Conservation (phyloP, 1,140 invertebrate genomes). For the Andrena cerasifolii region DNA sequence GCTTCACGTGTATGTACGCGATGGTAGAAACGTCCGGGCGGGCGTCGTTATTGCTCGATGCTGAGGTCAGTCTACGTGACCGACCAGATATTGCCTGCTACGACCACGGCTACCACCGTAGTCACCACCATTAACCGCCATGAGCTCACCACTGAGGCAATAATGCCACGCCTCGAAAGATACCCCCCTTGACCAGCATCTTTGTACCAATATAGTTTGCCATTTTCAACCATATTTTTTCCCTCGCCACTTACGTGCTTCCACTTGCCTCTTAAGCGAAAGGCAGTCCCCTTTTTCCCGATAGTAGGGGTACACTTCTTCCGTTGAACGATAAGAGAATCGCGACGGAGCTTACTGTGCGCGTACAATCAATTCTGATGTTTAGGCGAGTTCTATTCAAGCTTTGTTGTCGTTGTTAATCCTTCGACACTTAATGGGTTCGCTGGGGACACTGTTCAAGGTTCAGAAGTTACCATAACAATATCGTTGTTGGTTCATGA, state of each 20-base stretch:
- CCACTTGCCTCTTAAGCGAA: neutral
- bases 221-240: constrained; percentile 5
- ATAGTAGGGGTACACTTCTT: too few relatives aligned
- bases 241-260: neutral
- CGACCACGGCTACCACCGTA: constrained; percentile 65
- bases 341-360: too few relatives aligned
- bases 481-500: too few relatives aligned
- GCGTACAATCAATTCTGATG: too few relatives aligned
- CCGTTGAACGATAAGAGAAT: too few relatives aligned
- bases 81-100: constrained; percentile 77
- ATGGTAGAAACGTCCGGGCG: constrained; percentile 75
- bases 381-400: too few relatives aligned
- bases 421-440: too few relatives aligned
- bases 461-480: too few relatives aligned
- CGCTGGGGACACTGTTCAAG: too few relatives aligned
- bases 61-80: constrained; percentile 81
- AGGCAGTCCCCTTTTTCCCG: neutral
- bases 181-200: constrained; percentile 44
- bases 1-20: constrained; percentile 41
- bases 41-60: constrained; percentile 78
- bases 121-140: constrained; percentile 72
- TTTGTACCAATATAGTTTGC: constrained; percentile 20
- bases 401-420: too few relatives aligned
- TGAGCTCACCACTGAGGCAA: constrained; percentile 75
- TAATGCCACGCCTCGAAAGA: constrained; percentile 67